Evolutionary conservation across 2,888 invertebrate species (phyloP), one percentile per base, ranked within the genome.

Genomic region (Callosobruchus maculatus): DNA sequence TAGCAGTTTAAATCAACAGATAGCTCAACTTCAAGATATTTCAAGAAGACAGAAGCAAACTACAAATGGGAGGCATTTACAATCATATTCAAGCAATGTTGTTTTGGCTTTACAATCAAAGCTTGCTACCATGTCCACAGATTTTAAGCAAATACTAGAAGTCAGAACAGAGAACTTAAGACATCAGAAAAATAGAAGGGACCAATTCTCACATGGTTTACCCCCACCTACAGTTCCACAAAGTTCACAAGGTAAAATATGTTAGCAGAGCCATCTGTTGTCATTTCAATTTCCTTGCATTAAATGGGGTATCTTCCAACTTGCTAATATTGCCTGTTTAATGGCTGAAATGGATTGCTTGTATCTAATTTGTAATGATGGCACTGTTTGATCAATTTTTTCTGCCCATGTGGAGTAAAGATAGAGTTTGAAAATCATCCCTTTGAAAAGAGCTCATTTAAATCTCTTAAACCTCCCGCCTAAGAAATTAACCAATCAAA

Each of bases 161-260:
- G 96, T 98, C 21, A 90, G 99, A 82, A 98, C 98, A 20, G 98
- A 99, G 91, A 99, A 98, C 88, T 89, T 99, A 85, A 97, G 97
- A 86, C 95, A 97, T 82, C 98, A 99, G 86, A 97, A 97, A 85
- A 93, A 90, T 79, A 91, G 99, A 80, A 90, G 98, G 79, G 98
- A 99, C 86, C 97, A 98, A 84, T 97, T 95, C 86, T 90, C 92
- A n/a, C 92, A 93, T 85, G 92, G 92, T 31, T 89, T 91, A 78
- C 86, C 93, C 67, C 92, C 93, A 26, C 90, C 91, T 20, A 72
- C 72, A 49, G 72, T 73, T 69, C 72, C 77, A 22, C 72, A 88
- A 89, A 87, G 85, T 76, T 86, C 88, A 81, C 89, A 87, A 83
- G 88, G 89, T 75, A 88, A 74, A 49, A 49, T 49, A 18, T 30